phyloP scores from a whole-genome alignment of 2,797 vertebrate species.

The Argya squamiceps region DNA sequence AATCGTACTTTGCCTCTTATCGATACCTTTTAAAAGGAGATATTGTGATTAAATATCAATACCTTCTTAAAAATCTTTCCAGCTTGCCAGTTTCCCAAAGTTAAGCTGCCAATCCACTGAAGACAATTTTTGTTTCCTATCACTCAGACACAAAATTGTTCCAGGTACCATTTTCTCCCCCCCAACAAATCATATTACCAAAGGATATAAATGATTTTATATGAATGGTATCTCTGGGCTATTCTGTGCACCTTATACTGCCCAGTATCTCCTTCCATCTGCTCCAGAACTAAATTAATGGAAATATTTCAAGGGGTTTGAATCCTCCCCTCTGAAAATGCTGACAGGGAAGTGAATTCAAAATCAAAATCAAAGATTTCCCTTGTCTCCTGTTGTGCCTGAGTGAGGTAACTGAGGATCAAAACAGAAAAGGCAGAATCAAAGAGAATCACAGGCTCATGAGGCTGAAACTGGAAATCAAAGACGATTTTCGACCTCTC shows the following conservation, averaged over 20 bases:
- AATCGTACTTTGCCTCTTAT: background rate
- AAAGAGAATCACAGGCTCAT: background rate
- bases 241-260: background rate
- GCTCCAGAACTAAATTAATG: background rate
- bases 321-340: background rate
- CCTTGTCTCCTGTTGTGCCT: background rate
- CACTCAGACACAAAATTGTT: background rate
- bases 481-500: background rate
- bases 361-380: background rate
- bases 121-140: background rate
- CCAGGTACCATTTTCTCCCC: rapidly evolving
- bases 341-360: background rate
- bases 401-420: background rate
- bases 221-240: background rate
- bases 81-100: background rate
- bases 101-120: background rate
- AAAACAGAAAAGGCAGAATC: background rate
- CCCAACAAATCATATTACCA: background rate
- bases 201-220: background rate
- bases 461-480: background rate
- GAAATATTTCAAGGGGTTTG: background rate
- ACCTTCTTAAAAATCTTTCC: background rate
- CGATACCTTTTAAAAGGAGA: background rate
- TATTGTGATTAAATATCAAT: background rate
- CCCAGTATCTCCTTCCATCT: background rate